These are phyloP conservation scores for Wiebesia pumilae DNA, from an alignment of 1,140 invertebrate genomes.

Conservation along the genomic window DNA sequence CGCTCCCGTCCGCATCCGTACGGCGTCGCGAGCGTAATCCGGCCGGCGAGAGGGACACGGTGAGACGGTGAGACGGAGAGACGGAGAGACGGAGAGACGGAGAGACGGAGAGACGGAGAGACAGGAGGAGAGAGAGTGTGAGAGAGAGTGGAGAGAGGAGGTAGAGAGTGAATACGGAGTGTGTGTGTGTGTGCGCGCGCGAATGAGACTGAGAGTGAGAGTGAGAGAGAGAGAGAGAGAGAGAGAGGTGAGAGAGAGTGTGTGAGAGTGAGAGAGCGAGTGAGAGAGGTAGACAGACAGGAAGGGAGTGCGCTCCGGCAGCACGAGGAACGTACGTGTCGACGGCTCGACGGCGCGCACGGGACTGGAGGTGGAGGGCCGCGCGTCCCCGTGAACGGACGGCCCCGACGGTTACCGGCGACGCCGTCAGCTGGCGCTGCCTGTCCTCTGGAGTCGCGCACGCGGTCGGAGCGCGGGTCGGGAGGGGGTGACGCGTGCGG, in stretches of 20 bases:
- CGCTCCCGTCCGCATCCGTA: neutral
- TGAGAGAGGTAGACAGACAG: neutral
- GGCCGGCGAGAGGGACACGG: neutral
- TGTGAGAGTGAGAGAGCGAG: neutral
- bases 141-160: neutral
- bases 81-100: conserved; percentile 45
- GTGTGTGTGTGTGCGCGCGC: no score
- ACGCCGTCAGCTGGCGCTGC: conserved; percentile 52
- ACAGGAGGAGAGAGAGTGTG: conserved; percentile 15
- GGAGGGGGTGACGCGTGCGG: neutral
- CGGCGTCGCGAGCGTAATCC: neutral
- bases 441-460: neutral
- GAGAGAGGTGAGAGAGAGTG: neutral
- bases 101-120: conserved; percentile 42
- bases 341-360: conserved; percentile 45
- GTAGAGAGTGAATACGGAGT: neutral
- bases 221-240: neutral
- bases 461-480: neutral
- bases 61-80: conserved; percentile 36
- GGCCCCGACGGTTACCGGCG: conserved; percentile 15
- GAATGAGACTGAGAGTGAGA: no score
- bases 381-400: conserved; percentile 26
- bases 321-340: conserved; percentile 23
- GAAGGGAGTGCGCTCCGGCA: neutral
- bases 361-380: conserved; percentile 43